These are phyloP conservation scores for Scophthalmus maximus DNA, from an alignment of 2,113 vertebrate species.

Conservation along the genomic window DNA sequence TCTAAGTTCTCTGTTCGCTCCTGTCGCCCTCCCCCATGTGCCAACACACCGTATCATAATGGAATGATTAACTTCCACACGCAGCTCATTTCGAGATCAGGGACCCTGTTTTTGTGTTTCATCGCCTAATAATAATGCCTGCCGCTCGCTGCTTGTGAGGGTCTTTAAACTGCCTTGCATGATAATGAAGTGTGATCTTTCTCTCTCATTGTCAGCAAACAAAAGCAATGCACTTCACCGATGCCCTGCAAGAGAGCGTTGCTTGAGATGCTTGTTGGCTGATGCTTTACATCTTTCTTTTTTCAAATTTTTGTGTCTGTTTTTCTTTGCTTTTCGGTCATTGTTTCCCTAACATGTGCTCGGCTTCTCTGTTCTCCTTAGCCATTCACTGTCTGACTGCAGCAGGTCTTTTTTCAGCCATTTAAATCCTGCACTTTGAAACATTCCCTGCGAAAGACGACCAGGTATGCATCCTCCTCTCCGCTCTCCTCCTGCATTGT, in stretches of 20 bases:
- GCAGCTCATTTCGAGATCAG: slow-evolving; percentile 17
- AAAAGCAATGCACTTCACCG: slow-evolving; percentile 63
- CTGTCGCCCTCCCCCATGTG: slow-evolving; percentile 45
- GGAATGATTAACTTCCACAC: slow-evolving; percentile 28
- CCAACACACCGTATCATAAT: slow-evolving; percentile 14
- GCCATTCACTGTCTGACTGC: slow-evolving; percentile 85
- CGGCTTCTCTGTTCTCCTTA: slow-evolving; percentile 84
- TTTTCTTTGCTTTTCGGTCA: slow-evolving; percentile 48
- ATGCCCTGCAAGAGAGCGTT: slow-evolving; percentile 49
- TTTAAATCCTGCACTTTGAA: slow-evolving; percentile 85
- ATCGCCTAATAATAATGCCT: slow-evolving; percentile 43
- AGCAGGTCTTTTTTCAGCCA: slow-evolving; percentile 85
- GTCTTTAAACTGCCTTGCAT: slow-evolving; percentile 51
- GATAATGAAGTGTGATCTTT: slow-evolving; percentile 42
- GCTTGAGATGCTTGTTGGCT: slow-evolving; percentile 71
- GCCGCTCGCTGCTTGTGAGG: slow-evolving; percentile 32
- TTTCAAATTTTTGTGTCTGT: slow-evolving; percentile 43
- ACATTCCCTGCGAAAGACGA: slow-evolving; percentile 78
- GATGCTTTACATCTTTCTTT: slow-evolving; percentile 55
- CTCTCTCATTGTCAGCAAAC: slow-evolving; percentile 54
- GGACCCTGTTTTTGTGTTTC: slow-evolving; percentile 10
- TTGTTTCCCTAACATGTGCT: slow-evolving; percentile 84
- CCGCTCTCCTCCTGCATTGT: slow-evolving; percentile 68
- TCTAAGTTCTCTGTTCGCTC: slow-evolving; percentile 23
- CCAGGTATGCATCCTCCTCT: slow-evolving; percentile 81